phyloP scores from a whole-genome alignment of 2,797 vertebrate species.

The Syngnathus acus region DNA sequence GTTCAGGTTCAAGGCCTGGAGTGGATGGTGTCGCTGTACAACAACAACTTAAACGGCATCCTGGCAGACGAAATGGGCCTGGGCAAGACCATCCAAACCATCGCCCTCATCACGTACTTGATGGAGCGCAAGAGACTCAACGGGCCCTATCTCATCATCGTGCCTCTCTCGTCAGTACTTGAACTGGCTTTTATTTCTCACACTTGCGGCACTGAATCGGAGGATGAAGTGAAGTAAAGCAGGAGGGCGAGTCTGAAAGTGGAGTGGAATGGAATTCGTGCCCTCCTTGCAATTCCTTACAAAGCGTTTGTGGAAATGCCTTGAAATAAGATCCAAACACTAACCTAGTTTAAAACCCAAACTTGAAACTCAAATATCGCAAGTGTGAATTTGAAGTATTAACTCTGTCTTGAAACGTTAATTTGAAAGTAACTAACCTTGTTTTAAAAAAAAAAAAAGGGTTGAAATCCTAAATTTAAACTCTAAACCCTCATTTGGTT shows the following conservation, averaged over 20 bases:
- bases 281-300: background rate
- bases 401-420: background rate
- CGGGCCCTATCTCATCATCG: conserved; percentile 95
- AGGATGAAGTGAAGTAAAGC: background rate
- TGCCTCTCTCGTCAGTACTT: conserved; percentile 90
- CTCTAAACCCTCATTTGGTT: background rate
- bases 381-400: background rate
- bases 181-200: background rate
- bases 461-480: background rate
- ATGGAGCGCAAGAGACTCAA: conserved; percentile 96
- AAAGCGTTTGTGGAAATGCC: no score
- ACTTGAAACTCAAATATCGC: background rate
- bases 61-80: conserved; percentile 98
- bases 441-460: background rate
- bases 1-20: conserved; percentile 88
- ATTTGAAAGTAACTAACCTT: background rate
- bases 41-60: conserved; percentile 97
- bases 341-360: background rate
- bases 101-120: conserved; percentile 95
- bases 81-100: conserved; percentile 97
- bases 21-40: conserved; percentile 98
- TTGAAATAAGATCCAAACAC: no score
- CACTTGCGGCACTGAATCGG: background rate
- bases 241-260: background rate
- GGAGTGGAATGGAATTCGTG: no score